Conservation (phyloP, 1,140 invertebrate species). For the Aporrectodea caliginosa region DNA sequence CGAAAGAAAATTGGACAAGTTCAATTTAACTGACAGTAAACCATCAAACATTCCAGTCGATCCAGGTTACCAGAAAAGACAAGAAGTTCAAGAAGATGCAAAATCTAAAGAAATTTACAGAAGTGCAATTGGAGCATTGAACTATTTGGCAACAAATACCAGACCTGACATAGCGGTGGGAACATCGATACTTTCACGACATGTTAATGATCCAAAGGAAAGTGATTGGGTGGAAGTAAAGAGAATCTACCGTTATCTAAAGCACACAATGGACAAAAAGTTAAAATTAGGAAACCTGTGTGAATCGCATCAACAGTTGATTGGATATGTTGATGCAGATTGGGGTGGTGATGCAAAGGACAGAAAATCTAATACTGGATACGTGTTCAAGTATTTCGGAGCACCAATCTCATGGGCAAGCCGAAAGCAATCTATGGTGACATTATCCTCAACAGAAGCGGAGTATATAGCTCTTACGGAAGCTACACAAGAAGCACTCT, state of each 20-base stretch:
- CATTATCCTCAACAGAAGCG: not conserved
- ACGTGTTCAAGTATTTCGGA: not conserved
- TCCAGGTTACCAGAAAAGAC: not conserved
- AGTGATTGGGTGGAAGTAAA: not conserved
- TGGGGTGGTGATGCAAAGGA: not conserved
- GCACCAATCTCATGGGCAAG: not conserved
- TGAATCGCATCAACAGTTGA: not conserved
- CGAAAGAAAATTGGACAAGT: not conserved
- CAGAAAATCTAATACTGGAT: not conserved
- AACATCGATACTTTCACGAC: not conserved
- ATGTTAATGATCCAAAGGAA: not conserved
- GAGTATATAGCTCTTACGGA: not conserved
- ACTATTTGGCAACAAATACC: not conserved
- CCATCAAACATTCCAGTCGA: not conserved
- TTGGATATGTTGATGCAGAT: not conserved
- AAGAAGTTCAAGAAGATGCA: not conserved
- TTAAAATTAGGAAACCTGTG: not conserved
- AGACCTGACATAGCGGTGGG: not conserved
- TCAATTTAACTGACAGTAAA: not conserved
- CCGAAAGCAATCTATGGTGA: not conserved
- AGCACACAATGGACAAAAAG: not conserved
- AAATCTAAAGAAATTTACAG: not conserved
- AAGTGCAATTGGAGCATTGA: not conserved
- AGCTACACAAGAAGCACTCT: not conserved
- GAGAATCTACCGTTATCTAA: not conserved